Base-by-base conservation (phyloP, 2,113 vertebrate genomes). In the Craseonycteris thonglongyai region DNA sequence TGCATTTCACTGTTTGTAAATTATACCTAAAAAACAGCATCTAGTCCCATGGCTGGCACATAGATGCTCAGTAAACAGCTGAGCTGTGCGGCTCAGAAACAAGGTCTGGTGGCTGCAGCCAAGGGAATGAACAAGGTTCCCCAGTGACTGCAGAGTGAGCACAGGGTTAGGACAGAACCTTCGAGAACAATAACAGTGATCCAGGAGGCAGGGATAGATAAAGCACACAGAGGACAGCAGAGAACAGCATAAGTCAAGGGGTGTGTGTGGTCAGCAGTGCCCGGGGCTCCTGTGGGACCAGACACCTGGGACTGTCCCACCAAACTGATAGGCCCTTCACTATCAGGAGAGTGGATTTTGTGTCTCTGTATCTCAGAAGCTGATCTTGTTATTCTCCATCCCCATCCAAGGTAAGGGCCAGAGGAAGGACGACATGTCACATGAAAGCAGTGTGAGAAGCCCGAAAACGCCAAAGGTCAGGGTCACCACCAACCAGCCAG, bases 191-290 rank as follows among this genome's bases (percentile, higher is more conserved):
- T 6, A 16, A 35, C 45, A 51, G 3, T 26, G 14, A 58, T 24
- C 6, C 7, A 51, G 2, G 15, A 42, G 54, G 63, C 63, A 54
- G 59, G 80, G 45, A 45, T 0, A 14, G 71, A 4, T 1, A 13
- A 42, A n/a, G 51, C 5, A 0, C n/a, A n/a, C 3, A 13, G 58
- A 71, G 9, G 42, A 40, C 45, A 26, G 4, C 13, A 2, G 13
- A 71, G 35, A 49, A 28, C 1, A 38, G 33, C 54, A 38, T 19
- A 2, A 47, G 42, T 47, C 74, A 49, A 13, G 51, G 56, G 38
- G 35, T 40, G 30, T 15, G 42, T 45, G 11, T 45, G 11, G n/a
- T 35, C 21, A 8, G 51, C n/a, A 59, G 22, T 4, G 47, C 56
- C 35, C 21, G 47, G 45, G 38, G 28, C 26, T 74, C 78, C n/a